phyloP scores from a whole-genome alignment of 2,888 invertebrate genomes.

The Palloptera scutellata region DNA sequence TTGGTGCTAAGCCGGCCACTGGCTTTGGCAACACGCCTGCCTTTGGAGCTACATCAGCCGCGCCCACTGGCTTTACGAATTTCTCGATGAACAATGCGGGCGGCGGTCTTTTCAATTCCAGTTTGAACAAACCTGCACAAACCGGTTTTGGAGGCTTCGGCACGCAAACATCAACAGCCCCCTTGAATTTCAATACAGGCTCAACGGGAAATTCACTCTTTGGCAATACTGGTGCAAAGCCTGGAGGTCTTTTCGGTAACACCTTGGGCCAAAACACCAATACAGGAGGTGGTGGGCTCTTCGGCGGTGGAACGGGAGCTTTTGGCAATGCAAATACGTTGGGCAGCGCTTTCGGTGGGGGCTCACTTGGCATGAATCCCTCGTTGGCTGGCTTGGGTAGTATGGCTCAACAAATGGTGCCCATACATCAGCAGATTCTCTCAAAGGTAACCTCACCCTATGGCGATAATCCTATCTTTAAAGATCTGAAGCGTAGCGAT shows the following conservation, averaged over 20 bases:
- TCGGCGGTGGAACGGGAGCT: slow-evolving; percentile 63
- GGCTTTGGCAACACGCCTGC: slow-evolving; percentile 62
- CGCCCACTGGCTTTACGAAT: slow-evolving; percentile 56
- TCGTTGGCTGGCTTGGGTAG: slow-evolving; percentile 48
- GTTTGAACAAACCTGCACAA: slow-evolving; percentile 64
- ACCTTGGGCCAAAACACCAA: slow-evolving; percentile 43
- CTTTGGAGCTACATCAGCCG: slow-evolving; percentile 58
- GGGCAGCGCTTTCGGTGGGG: slow-evolving; percentile 48
- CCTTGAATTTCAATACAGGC: slow-evolving; percentile 61
- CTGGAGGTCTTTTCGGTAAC: slow-evolving; percentile 63
- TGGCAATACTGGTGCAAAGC: slow-evolving; percentile 63
- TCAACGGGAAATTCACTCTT: slow-evolving; percentile 64
- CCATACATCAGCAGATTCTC: slow-evolving; percentile 77
- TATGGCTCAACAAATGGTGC: slow-evolving; percentile 59
- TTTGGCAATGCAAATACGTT: slow-evolving; percentile 49
- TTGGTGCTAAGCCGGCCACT: slow-evolving; percentile 60
- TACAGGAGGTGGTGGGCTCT: slow-evolving; percentile 59
- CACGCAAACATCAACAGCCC: slow-evolving; percentile 57
- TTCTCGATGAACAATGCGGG: slow-evolving; percentile 53
- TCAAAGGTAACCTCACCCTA: slow-evolving; percentile 83
- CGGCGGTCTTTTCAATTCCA: slow-evolving; percentile 57
- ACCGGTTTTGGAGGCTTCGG: slow-evolving; percentile 70
- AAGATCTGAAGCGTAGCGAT: slow-evolving; percentile 71
- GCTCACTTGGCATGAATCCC: slow-evolving; percentile 34
- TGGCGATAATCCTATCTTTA: slow-evolving; percentile 86